Conservation (phyloP, 2,888 invertebrate species). For the Phyto melanocephala region DNA sequence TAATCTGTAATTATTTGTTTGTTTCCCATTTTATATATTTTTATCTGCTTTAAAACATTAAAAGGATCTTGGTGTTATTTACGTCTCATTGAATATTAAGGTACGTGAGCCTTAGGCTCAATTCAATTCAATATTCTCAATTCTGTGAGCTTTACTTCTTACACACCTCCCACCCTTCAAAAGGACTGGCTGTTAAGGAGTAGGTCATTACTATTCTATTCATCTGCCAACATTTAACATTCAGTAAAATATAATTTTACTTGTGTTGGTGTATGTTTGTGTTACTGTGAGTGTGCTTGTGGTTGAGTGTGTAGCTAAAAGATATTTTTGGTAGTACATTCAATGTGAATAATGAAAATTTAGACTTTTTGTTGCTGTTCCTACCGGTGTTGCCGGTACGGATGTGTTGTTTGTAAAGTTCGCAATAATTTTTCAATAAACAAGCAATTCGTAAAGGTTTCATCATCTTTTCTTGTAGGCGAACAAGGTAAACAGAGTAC, state of each 20-base stretch:
- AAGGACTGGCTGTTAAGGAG: too few species aligned
- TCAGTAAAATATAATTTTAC: not conserved
- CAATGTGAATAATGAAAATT: conserved; percentile 34
- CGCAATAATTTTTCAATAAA: conserved; percentile 57
- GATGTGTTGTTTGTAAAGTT: conserved; percentile 33
- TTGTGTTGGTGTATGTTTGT: not conserved
- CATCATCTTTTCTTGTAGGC: not conserved
- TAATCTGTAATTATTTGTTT: not conserved
- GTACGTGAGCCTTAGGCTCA: conserved; percentile 24
- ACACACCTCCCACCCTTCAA: too few species aligned
- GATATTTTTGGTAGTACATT: conserved; percentile 6
- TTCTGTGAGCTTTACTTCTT: not conserved
- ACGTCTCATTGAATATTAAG: conserved; percentile 45
- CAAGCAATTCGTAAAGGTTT: conserved; percentile 54
- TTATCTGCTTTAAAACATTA: conserved; percentile 7
- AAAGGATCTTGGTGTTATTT: conserved; percentile 51
- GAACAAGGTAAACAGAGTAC: not conserved
- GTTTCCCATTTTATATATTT: not conserved
- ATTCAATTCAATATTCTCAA: conserved; percentile 35
- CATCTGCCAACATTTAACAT: conserved; percentile 9
- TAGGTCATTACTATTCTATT: conserved; percentile 3
- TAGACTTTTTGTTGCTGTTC: not conserved
- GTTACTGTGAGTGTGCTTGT: not conserved
- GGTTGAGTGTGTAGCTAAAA: not conserved
- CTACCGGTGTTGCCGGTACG: not conserved